Percentiles rank a stretch among this genome's conserved stretches.
Evolutionary conservation across 2,888 invertebrate genomes (phyloP).

Genomic region (Drosophila kambysellisi): DNA sequence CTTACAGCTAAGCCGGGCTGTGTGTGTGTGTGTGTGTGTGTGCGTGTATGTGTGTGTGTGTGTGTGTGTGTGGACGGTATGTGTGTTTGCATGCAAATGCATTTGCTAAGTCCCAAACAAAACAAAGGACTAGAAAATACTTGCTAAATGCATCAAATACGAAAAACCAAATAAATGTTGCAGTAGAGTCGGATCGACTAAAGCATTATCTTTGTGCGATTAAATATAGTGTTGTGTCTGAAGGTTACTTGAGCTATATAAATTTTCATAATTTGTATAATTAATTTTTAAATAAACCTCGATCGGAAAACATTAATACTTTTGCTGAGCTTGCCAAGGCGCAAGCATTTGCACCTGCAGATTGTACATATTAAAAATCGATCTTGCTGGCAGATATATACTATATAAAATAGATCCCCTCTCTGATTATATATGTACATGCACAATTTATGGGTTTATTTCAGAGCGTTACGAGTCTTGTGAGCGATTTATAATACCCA

Average conservation of each 20-base stretch:
- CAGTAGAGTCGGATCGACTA: background rate
- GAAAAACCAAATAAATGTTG: slow-evolving; percentile 11
- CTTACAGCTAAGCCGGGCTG: slow-evolving; percentile 32
- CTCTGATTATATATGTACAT: background rate
- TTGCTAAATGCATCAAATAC: slow-evolving; percentile 58
- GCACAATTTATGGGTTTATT: background rate
- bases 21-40: background rate
- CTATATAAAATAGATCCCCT: too few species aligned
- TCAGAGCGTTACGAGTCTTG: background rate
- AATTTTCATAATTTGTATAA: background rate
- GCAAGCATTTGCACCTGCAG: background rate
- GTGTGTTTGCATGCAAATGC: slow-evolving; percentile 53
- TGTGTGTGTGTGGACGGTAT: slow-evolving; percentile 15
- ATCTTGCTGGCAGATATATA: too few species aligned
- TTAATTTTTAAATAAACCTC: background rate
- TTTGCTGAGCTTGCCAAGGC: background rate
- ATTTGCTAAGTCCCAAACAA: slow-evolving; percentile 49
- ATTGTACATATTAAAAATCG: too few species aligned
- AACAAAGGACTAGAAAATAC: slow-evolving; percentile 55
- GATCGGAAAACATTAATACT: background rate
- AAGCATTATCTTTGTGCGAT: background rate
- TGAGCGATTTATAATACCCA: slow-evolving; percentile 8
- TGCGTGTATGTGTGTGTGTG: background rate
- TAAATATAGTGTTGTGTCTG: background rate
- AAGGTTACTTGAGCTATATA: background rate